phyloP scores from a whole-genome alignment of 2,113 vertebrate genomes.

The Coryphaenoides rupestris region DNA sequence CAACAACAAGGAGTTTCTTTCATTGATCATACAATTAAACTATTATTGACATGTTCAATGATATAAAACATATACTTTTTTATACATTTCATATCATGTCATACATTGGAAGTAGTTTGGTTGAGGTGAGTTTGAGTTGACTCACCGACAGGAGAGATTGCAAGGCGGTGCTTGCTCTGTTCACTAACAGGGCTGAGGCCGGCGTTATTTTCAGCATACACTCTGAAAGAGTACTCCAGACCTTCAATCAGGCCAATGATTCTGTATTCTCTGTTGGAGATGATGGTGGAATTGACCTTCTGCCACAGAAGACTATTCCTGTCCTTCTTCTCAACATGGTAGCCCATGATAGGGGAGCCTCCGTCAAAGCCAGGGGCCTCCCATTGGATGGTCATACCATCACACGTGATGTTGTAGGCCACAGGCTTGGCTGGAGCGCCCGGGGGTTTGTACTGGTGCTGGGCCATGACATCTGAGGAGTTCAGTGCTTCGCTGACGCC shows the following conservation, averaged over 20 bases:
- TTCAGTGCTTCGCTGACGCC: slow-evolving; percentile 87
- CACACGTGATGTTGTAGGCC: slow-evolving; percentile 89
- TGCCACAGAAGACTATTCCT: slow-evolving; percentile 98
- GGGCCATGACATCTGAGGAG: slow-evolving; percentile 83
- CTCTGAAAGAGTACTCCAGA: slow-evolving; percentile 95
- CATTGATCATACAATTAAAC: too few relatives aligned
- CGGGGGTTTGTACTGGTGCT: slow-evolving; percentile 95
- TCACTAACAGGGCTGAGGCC: slow-evolving; percentile 89
- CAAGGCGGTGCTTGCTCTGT: slow-evolving; percentile 90
- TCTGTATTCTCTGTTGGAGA: slow-evolving; percentile 93
- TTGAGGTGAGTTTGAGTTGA: slow-evolving; percentile 20
- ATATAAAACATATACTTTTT: too few relatives aligned
- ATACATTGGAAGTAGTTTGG: too few relatives aligned
- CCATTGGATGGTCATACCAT: slow-evolving; percentile 95
- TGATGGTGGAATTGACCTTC: slow-evolving; percentile 84
- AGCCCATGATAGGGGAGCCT: slow-evolving; percentile 91
- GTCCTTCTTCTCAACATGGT: slow-evolving; percentile 97
- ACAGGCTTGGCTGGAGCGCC: slow-evolving; percentile 92
- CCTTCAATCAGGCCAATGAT: slow-evolving; percentile 89
- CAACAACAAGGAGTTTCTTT: slow-evolving; percentile 9
- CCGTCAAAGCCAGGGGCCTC: slow-evolving; percentile 92
- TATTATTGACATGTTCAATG: too few relatives aligned
- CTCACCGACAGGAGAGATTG: slow-evolving; percentile 96
- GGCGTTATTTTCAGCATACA: slow-evolving; percentile 91
- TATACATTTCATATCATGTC: too few relatives aligned